Evolutionary conservation across 2,113 vertebrate species (phyloP), one percentile per base, ranked within the genome.

Genomic region (Ornithorhynchus anatinus): DNA sequence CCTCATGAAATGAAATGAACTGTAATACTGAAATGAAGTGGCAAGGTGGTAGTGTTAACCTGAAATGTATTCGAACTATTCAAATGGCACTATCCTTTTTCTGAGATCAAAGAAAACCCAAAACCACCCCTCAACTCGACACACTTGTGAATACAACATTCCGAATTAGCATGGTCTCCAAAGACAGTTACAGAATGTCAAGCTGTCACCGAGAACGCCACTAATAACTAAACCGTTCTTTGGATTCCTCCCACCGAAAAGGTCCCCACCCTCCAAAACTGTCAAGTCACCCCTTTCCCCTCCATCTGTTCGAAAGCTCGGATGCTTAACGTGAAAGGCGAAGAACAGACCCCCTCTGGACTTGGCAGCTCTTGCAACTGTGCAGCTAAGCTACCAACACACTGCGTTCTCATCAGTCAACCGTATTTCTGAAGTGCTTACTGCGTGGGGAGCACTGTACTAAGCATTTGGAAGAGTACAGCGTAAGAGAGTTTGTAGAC

Each of bases 191-290:
- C 13, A 2, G 23, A 77, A 69, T 12, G 79, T 36, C 80, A 89
- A 69, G 56, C 76, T 75, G 70, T 73, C 61, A 60, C 59, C 43
- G 5, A 29, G 62, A 79, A 40, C 10, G 14, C 38, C 47, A 59
- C 44, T 56, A 59, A 62, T 33, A 68, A 81, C 75, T 79, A 57
- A 82, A 82, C 69, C 51, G 39, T 51, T 82, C 72, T 84, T 89
- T 54, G 68, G 77, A 81, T 59, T 80, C 44, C 61, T 48, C 27
- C 0, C 43, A 69, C 56, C 56, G 43, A 54, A 71, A 59, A 86
- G 59, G 65, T 68, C 32, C 69, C 72, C 70, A 62, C 45, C 69
- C 39, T 15, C 39, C 47, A 57, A 29, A 14, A 61, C 50, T 35
- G 35, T 69, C 70, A 22, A 35, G n/a, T 13, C 12, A 12, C 20